phyloP scores from a whole-genome alignment of 2,113 vertebrate genomes.

The Cyanoderma ruficeps region DNA sequence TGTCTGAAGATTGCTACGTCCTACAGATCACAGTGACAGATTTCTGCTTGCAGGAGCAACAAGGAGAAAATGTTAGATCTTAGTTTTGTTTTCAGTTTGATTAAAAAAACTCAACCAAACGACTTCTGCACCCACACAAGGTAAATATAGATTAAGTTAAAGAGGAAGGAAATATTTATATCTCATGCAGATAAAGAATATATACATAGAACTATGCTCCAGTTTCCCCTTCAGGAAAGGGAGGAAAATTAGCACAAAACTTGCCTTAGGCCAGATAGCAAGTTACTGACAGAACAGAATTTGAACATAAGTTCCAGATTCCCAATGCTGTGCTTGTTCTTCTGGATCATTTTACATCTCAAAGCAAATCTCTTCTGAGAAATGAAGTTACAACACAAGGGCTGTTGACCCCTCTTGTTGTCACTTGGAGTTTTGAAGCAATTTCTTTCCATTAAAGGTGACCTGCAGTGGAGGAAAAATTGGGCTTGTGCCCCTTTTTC shows the following conservation, averaged over 20 bases:
- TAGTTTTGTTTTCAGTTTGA: neutral
- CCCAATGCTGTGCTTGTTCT: neutral
- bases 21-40: neutral
- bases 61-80: neutral
- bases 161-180: slow-evolving; percentile 15
- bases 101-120: neutral
- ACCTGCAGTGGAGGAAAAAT: neutral
- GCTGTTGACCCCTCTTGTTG: neutral
- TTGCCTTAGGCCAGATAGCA: slow-evolving; percentile 21
- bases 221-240: slow-evolving; percentile 4
- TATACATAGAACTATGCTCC: neutral
- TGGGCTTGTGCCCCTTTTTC: slow-evolving; percentile 19
- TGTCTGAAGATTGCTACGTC: neutral
- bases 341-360: neutral
- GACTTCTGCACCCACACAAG: neutral
- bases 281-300: slow-evolving; percentile 47
- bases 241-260: slow-evolving; percentile 7
- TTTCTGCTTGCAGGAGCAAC: neutral
- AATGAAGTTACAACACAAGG: slow-evolving; percentile 22
- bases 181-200: neutral
- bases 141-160: neutral
- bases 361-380: slow-evolving; percentile 18
- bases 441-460: slow-evolving; percentile 2
- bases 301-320: slow-evolving; percentile 18
- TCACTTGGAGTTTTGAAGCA: neutral